Evolutionary conservation across 2,888 invertebrate species (phyloP), one percentile per base, ranked within the genome.

Genomic region (Matsumyia berberina): DNA sequence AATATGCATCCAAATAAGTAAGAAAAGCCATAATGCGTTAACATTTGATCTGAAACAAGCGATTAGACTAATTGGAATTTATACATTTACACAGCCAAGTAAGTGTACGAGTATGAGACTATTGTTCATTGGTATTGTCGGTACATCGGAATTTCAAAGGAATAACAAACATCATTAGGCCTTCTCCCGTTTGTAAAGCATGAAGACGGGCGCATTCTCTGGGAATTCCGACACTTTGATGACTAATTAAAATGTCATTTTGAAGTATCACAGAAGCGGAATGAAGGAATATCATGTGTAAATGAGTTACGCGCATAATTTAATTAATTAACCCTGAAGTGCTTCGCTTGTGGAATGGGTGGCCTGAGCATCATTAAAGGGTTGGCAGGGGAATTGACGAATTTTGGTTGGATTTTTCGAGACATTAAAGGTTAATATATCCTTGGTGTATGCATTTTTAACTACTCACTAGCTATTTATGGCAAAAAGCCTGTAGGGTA

Each of bases 231-330:
- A 66, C 64, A 67, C 37, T 76, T 76, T 57, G 57, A 58, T 58
- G 53, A 58, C 67, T 76, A 76, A 76, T 76, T 76, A 76, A 76
- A 76, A 76, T 66, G 55, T 76, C 66, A 57, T 76, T 66, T 76
- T 76, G 55, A 19, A 74, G 55, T 66, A 57, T 46, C 53, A 53
- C 44, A 31, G 17, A 62, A 15, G 33, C 11, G 33, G 17, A 35
- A 35, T 11, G 49, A 37, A 37, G 29, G 46, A 58, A 46, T 46
- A 19, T 35, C 46, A 17, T 46, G 57, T 49, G 58, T 70, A 44
- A 69, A 69, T 35, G 35, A 46, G 46, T 57, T 57, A 70, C 37
- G 70, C 70, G 46, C 51, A 70, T 70, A 62, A 70, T 70, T 78
- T 62, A 70, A 70, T 70, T 78, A 78, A 78, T 78, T 78, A 44